Conservation (phyloP, 2,797 vertebrate genomes). For the Xenentodon cancila region DNA sequence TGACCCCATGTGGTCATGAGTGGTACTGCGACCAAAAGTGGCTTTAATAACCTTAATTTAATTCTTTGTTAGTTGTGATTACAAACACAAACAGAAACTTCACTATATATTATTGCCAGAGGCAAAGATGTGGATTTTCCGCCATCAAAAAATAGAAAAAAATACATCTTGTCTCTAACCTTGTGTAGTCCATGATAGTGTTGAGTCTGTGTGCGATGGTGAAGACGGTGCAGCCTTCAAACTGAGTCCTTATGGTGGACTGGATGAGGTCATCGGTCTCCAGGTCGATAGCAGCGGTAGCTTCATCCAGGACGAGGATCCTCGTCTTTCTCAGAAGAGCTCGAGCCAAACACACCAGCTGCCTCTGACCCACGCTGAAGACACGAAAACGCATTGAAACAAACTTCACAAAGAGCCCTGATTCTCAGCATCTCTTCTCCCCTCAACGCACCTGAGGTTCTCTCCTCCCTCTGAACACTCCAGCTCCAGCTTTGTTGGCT, state of each 20-base stretch:
- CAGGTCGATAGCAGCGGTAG: slow-evolving; percentile 93
- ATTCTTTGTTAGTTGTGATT: too few relatives aligned
- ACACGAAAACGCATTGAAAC: slow-evolving; percentile 2
- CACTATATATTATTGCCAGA: too few relatives aligned
- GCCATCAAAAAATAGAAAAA: neutral
- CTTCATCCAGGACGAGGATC: slow-evolving; percentile 94
- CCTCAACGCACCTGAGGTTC: slow-evolving; percentile 90
- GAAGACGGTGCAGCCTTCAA: slow-evolving; percentile 93
- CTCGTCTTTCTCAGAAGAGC: slow-evolving; percentile 94
- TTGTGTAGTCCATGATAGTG: slow-evolving; percentile 98
- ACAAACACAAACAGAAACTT: too few relatives aligned
- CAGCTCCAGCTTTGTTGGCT: slow-evolving; percentile 85
- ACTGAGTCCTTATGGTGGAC: slow-evolving; percentile 93
- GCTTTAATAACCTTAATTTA: too few relatives aligned
- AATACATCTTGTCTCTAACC: slow-evolving; percentile 71
- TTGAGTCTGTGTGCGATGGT: slow-evolving; percentile 98
- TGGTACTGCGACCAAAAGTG: too few relatives aligned
- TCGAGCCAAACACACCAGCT: slow-evolving; percentile 93
- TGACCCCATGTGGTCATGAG: too few relatives aligned
- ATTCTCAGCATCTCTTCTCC: neutral
- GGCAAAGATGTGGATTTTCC: too few relatives aligned
- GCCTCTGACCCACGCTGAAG: slow-evolving; percentile 92
- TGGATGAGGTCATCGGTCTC: slow-evolving; percentile 98
- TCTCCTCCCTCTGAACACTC: slow-evolving; percentile 95
- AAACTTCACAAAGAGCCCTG: neutral